phyloP scores from a whole-genome alignment of 2,888 invertebrate species.

The Muschampia plurimacula region DNA sequence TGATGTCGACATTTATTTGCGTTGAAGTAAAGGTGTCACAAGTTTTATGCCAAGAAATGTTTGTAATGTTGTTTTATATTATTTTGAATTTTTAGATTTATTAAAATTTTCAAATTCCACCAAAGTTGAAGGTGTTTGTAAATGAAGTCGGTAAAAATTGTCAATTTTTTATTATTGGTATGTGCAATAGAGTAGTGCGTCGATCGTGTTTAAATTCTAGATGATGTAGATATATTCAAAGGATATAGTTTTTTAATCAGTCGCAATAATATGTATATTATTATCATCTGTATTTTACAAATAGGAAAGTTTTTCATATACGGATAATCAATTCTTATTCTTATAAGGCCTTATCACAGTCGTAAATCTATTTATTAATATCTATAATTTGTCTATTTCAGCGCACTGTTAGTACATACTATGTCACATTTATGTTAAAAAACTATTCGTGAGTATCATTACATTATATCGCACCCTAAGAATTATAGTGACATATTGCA shows the following conservation, averaged over 20 bases:
- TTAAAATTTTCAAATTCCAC: conserved; percentile 15
- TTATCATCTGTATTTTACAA: conserved; percentile 4
- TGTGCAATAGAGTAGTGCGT: conserved; percentile 14
- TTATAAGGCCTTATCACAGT: not conserved
- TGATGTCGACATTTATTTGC: conserved; percentile 1
- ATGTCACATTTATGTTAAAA: not conserved
- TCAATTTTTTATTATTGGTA: conserved; percentile 6
- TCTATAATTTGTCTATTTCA: not conserved
- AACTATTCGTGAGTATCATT: too few relatives aligned
- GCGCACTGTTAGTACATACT: conserved; percentile 24
- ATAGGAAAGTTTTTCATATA: conserved; percentile 1
- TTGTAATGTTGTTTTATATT: not conserved
- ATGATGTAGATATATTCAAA: not conserved
- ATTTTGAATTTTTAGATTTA: not conserved
- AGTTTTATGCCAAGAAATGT: not conserved
- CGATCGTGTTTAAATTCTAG: not conserved
- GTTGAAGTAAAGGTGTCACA: conserved; percentile 5
- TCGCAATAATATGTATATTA: conserved; percentile 9
- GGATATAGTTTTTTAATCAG: conserved; percentile 6
- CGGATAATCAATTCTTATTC: not conserved
- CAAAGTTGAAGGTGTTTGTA: conserved; percentile 18
- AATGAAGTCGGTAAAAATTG: not conserved
- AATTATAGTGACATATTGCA: too few relatives aligned
- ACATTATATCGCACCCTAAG: too few relatives aligned
- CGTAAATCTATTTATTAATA: not conserved